phyloP scores from a whole-genome alignment of 2,113 vertebrate genomes.

The Struthidea cinerea region DNA sequence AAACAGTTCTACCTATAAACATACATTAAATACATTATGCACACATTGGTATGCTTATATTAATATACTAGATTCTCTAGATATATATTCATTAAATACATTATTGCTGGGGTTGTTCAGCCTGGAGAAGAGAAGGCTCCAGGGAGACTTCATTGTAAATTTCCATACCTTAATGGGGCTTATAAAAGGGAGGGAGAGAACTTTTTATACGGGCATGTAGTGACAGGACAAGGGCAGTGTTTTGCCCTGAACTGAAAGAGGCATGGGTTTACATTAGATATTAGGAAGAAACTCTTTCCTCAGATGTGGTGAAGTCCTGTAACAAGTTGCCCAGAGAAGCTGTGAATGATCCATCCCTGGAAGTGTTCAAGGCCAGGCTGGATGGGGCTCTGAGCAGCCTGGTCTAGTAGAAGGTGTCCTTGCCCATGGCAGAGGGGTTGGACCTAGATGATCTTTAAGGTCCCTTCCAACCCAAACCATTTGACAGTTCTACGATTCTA shows the following conservation, averaged over 20 bases:
- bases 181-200: neutral
- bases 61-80: neutral
- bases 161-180: neutral
- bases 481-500: neutral
- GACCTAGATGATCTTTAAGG: neutral
- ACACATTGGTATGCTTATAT: neutral
- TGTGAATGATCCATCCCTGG: neutral
- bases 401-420: neutral
- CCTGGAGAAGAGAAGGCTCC: neutral
- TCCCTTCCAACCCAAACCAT: neutral
- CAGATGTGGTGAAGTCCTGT: neutral
- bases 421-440: neutral
- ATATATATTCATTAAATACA: neutral
- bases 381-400: neutral
- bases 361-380: neutral
- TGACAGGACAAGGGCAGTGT: neutral
- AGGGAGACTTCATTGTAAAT: neutral
- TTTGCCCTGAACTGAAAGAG: neutral
- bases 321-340: neutral
- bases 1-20: neutral
- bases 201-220: rapidly evolving
- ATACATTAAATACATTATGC: neutral
- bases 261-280: neutral
- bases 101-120: neutral
- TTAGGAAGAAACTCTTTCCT: neutral